A percentile compares a stretch with the other conserved stretches of the same genome.
Conservation (phyloP, 2,113 vertebrate genomes). For the Sorex fumeus region DNA sequence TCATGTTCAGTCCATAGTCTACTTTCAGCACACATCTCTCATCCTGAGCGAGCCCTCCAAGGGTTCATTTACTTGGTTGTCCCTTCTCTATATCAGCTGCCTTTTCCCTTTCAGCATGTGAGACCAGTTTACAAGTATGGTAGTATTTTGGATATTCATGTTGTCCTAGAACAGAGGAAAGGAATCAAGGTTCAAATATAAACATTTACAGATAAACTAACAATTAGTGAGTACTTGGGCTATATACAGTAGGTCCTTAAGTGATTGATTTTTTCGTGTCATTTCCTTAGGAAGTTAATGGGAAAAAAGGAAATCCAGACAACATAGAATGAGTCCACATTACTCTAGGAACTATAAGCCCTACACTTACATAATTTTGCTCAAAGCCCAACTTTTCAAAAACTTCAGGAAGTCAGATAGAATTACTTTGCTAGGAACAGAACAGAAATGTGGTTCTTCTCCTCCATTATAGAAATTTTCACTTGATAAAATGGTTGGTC, state of each 20-base stretch:
- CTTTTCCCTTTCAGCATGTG: too few species aligned
- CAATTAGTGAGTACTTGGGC: neutral
- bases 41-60: too few species aligned
- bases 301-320: neutral
- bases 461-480: neutral
- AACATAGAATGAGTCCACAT: neutral
- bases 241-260: neutral
- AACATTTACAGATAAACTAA: neutral
- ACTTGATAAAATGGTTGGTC: neutral
- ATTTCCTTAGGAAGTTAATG: neutral
- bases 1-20: too few species aligned
- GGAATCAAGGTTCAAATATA: neutral
- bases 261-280: neutral
- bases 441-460: neutral
- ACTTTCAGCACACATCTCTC: too few species aligned
- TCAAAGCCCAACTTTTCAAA: neutral
- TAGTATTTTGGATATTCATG: neutral
- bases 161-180: constrained; percentile 23
- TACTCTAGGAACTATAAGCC: neutral
- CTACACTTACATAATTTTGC: neutral
- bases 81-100: too few species aligned
- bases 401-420: neutral
- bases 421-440: neutral
- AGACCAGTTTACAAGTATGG: too few species aligned
- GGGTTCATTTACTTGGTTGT: too few species aligned